phyloP scores from a whole-genome alignment of 2,888 invertebrate genomes.

The Dryomyza anilis region DNA sequence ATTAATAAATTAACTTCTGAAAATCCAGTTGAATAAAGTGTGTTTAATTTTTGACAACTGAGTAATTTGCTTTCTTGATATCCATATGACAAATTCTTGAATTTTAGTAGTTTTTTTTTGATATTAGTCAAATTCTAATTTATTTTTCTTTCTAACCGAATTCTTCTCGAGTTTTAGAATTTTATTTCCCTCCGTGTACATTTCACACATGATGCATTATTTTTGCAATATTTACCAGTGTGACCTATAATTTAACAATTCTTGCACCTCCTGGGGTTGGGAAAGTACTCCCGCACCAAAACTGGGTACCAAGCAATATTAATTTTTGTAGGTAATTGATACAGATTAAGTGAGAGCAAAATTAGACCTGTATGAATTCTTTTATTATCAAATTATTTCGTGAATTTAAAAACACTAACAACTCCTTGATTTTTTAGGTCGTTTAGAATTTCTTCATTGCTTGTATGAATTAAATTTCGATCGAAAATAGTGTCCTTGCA shows the following conservation, averaged over 20 bases:
- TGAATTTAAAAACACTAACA: background rate
- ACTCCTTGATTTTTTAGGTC: slow-evolving; percentile 10
- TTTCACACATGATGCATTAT: background rate
- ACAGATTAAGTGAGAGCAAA: slow-evolving; percentile 1
- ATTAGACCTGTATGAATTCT: background rate
- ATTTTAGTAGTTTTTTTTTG: too few species aligned
- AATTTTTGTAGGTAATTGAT: slow-evolving; percentile 5
- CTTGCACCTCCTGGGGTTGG: background rate
- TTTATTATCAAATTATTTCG: background rate
- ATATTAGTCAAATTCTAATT: too few species aligned
- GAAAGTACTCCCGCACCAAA: background rate
- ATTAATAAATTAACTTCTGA: too few species aligned
- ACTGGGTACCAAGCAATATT: slow-evolving; percentile 14
- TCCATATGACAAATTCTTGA: too few species aligned
- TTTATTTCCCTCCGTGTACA: too few species aligned
- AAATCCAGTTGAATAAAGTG: too few species aligned
- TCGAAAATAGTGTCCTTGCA: slow-evolving; percentile 1
- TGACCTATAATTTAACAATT: background rate
- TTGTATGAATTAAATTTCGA: background rate
- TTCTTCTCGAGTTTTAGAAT: too few species aligned
- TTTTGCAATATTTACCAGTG: background rate
- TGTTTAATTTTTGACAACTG: too few species aligned
- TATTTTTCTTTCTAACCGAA: too few species aligned
- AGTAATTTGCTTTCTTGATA: too few species aligned
- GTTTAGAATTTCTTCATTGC: slow-evolving; percentile 5